phyloP scores from a whole-genome alignment of 2,797 vertebrate genomes.

The Danio albolineatus region DNA sequence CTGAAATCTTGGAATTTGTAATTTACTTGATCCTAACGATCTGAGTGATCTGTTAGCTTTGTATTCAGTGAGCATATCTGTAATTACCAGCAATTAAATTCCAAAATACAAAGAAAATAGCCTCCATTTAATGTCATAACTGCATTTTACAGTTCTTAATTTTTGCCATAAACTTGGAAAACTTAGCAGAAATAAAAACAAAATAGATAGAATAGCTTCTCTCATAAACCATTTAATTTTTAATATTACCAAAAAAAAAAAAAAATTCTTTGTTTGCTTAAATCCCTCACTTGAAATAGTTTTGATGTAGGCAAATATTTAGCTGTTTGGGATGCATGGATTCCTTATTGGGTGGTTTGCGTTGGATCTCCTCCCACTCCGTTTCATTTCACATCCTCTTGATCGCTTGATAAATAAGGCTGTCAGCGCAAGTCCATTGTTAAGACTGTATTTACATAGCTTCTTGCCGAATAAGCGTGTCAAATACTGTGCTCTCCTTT shows the following conservation, averaged over 20 bases:
- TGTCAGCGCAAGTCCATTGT: slow-evolving; percentile 55
- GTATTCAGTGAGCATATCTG: no score
- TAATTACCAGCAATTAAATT: no score
- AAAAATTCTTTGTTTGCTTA: no score
- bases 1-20: no score
- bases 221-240: background rate
- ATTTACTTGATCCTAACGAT: no score
- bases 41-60: no score
- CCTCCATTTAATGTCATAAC: background rate
- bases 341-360: slow-evolving; percentile 20
- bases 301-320: background rate
- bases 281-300: background rate
- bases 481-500: slow-evolving; percentile 55
- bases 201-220: background rate
- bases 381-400: slow-evolving; percentile 48
- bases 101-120: background rate
- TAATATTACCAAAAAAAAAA: background rate
- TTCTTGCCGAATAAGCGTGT: slow-evolving; percentile 60
- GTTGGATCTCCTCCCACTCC: slow-evolving; percentile 2
- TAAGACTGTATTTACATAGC: slow-evolving; percentile 61
- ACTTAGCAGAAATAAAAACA: no score
- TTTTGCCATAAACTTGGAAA: background rate
- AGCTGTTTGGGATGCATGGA: background rate
- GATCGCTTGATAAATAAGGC: slow-evolving; percentile 57
- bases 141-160: background rate